A percentile compares a stretch with the other conserved stretches of the same genome.
These are phyloP conservation scores for Phymanthus crucifer DNA, from an alignment of 92 coral and sea anemone genomes.

Conservation along the genomic window DNA sequence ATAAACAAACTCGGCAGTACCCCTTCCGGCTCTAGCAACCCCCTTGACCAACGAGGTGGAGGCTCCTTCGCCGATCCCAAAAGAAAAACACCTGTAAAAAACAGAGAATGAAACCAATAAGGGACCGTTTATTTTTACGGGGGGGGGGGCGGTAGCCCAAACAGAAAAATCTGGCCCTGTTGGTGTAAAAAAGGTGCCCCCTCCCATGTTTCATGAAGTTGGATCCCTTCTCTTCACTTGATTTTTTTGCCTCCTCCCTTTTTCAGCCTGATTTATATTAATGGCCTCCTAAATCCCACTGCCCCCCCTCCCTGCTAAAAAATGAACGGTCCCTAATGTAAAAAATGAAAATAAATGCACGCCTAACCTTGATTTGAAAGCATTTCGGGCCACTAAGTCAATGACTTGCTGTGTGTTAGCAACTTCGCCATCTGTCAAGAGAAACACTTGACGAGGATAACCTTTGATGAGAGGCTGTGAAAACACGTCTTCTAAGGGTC, in stretches of 20 bases:
- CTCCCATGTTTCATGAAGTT: too few relatives aligned
- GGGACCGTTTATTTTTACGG: too few relatives aligned
- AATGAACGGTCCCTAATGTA: too few relatives aligned
- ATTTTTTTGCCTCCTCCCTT: too few relatives aligned
- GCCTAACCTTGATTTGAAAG: slow-evolving; percentile 64
- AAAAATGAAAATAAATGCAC: neutral
- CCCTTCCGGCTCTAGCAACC: slow-evolving; percentile 62
- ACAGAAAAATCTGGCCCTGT: too few relatives aligned
- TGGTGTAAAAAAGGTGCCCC: too few relatives aligned
- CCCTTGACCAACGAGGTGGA: slow-evolving; percentile 64
- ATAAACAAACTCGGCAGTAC: slow-evolving; percentile 60
- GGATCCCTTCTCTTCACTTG: too few relatives aligned
- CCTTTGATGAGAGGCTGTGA: slow-evolving; percentile 79
- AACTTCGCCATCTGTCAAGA: slow-evolving; percentile 86
- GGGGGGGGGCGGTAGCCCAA: too few relatives aligned
- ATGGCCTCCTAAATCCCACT: too few relatives aligned
- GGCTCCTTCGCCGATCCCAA: slow-evolving; percentile 68
- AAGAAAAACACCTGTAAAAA: slow-evolving; percentile 50
- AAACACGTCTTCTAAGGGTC: slow-evolving; percentile 75
- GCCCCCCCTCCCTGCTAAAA: too few relatives aligned
- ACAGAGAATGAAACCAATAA: neutral
- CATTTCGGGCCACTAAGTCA: slow-evolving; percentile 61
- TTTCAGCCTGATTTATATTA: too few relatives aligned
- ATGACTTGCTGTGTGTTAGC: slow-evolving; percentile 81
- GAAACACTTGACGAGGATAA: slow-evolving; percentile 89